Percentiles rank a stretch among this genome's conserved stretches.
Evolutionary conservation across 64 coral and sea anemone genomes (phyloP).

Genomic region (Acropora tenuis): DNA sequence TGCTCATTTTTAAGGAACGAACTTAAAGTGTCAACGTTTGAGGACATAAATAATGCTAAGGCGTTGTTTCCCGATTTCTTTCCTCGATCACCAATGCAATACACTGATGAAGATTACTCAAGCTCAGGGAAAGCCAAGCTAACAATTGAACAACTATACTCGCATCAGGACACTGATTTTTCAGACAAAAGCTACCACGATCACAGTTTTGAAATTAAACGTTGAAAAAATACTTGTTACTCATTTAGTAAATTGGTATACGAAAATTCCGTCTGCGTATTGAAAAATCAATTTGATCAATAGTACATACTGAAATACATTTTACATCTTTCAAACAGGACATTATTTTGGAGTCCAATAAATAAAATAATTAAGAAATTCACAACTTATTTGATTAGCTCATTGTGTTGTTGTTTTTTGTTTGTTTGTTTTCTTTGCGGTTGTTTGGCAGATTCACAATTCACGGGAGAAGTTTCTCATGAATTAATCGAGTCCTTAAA

Average conservation of each 20-base stretch:
- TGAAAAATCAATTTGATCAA: too few relatives aligned
- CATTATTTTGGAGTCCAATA: neutral
- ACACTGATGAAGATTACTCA: neutral
- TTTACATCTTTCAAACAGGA: neutral
- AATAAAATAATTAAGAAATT: neutral
- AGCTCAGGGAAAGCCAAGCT: neutral
- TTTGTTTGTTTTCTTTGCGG: too few relatives aligned
- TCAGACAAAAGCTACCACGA: neutral
- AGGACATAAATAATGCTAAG: slow-evolving; percentile 1
- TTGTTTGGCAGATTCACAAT: too few relatives aligned
- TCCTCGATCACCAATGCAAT: neutral
- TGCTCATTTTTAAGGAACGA: neutral
- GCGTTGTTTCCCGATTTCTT: slow-evolving; percentile 33
- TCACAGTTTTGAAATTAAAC: neutral
- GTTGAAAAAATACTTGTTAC: neutral
- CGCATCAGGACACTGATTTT: neutral
- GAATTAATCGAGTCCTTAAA: too few relatives aligned
- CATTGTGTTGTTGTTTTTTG: too few relatives aligned
- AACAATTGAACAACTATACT: slow-evolving; percentile 38
- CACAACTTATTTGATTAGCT: too few relatives aligned
- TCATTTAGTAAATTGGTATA: neutral
- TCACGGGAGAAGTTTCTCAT: too few relatives aligned
- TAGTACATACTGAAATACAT: too few relatives aligned
- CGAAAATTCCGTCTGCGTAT: neutral
- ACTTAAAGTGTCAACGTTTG: neutral